These are phyloP conservation scores for Masticophis lateralis DNA, from an alignment of 2,797 vertebrate species.

Conservation along the genomic window DNA sequence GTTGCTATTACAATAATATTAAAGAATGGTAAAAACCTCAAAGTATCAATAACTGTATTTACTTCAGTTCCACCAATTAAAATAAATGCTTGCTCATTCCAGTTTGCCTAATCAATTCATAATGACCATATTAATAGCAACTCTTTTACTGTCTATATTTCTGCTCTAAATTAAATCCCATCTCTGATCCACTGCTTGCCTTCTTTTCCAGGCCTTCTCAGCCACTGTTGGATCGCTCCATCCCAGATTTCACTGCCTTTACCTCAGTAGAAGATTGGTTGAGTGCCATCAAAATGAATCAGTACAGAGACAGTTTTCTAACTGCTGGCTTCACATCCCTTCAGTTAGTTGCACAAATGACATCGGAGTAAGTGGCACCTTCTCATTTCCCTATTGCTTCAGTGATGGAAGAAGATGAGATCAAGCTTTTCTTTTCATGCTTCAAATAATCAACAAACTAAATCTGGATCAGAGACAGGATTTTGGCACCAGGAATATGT, in stretches of 20 bases:
- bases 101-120: background rate
- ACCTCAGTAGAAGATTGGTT: slow-evolving; percentile 99
- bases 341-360: slow-evolving; percentile 95
- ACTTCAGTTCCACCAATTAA: background rate
- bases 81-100: background rate
- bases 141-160: background rate
- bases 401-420: background rate
- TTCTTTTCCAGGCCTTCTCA: slow-evolving; percentile 88
- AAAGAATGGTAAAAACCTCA: background rate
- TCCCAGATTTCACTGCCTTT: slow-evolving; percentile 97
- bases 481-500: background rate
- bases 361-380: slow-evolving; percentile 87
- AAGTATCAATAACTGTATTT: background rate
- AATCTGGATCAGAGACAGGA: background rate
- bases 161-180: background rate
- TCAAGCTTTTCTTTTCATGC: background rate
- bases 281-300: slow-evolving; percentile 96
- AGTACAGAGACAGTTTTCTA: slow-evolving; percentile 98
- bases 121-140: background rate
- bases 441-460: background rate
- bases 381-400: background rate
- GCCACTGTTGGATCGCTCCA: slow-evolving; percentile 94
- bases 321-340: slow-evolving; percentile 96
- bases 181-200: slow-evolving; percentile 34
- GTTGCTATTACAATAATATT: background rate